Evolutionary conservation across 1,140 invertebrate genomes (phyloP).

Genomic region (Drosophila baimaii): DNA sequence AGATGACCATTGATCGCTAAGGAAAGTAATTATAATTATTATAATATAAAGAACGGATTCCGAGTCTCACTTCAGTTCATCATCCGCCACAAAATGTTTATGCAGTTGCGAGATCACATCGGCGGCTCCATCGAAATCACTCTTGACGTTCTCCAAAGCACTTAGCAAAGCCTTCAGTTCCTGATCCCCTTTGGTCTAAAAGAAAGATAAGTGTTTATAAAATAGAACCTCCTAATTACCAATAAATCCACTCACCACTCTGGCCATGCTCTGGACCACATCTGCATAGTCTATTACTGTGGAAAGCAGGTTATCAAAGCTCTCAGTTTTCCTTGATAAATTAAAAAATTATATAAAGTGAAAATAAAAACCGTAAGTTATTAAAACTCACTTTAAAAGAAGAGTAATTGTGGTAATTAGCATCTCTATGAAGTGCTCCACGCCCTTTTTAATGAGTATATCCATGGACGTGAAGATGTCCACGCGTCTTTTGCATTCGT

Average conservation of each 20-base stretch:
- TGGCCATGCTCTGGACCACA: constrained; percentile 68
- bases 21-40: not conserved
- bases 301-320: constrained; percentile 73
- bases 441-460: constrained; percentile 88
- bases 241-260: constrained; percentile 41
- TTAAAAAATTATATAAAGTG: not conserved
- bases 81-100: constrained; percentile 79
- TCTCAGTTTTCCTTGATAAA: constrained; percentile 71
- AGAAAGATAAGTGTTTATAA: not conserved
- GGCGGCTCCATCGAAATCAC: constrained; percentile 74
- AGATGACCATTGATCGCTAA: constrained; percentile 89
- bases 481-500: constrained; percentile 92
- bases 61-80: constrained; percentile 65
- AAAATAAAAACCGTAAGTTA: accelerated
- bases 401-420: constrained; percentile 85
- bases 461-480: constrained; percentile 87
- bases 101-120: constrained; percentile 81
- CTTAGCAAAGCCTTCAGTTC: constrained; percentile 62
- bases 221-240: too few relatives aligned
- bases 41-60: not conserved
- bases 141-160: constrained; percentile 64
- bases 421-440: constrained; percentile 87
- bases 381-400: constrained; percentile 63
- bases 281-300: constrained; percentile 79
- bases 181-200: constrained; percentile 70